Evolutionary conservation across 64 coral and sea anemone genomes (phyloP), one percentile per base, ranked within the genome.

Genomic region (Stylophora pistillata): DNA sequence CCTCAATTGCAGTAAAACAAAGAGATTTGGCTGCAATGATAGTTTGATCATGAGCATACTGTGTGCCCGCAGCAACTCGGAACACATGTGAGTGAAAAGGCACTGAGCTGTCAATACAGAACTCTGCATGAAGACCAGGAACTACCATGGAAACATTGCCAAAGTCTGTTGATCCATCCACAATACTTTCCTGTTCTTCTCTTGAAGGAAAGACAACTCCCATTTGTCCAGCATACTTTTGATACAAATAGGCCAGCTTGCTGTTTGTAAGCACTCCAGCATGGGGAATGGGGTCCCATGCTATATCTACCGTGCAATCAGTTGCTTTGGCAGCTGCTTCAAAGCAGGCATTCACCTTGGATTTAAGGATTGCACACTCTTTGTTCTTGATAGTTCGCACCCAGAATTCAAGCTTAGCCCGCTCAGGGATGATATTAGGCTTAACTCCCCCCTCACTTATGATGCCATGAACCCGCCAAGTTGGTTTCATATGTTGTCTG

Each of bases 81-180:
- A 94, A 94, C 18, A 85, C 80, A 56, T 90, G 81, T 5, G 93
- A 86, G 72, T 94, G 93, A 61, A 80, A 90, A 56, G 87, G 71
- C 29, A 89, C 73, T 47, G 37, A 81, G 10, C 47, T 55, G 14
- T 71, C 62, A 55, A 90, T 94, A 15, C 82, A 90, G 63, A 90
- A 94, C 20, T 90, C 31, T 59, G 93, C 73, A 14, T 94, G 93
- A 10, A 94, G 77, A 20, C 87, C 88, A 52, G 93, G 93, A 11
- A 94, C 74, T 20, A 73, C 74, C 71, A 90, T 26, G 2, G 74
- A 83, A 9, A 94, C 93, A 94, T 94, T 94, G 57, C 88, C 93
- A 74, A 94, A 86, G 13, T 94, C 93, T 60, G 88, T 94, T 25
- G 93, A 89, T 47, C 93, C 93, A 62, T 85, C 87, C 10, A 89